phyloP scores from a whole-genome alignment of 2,888 invertebrate genomes.

The Plagodis pulveraria region DNA sequence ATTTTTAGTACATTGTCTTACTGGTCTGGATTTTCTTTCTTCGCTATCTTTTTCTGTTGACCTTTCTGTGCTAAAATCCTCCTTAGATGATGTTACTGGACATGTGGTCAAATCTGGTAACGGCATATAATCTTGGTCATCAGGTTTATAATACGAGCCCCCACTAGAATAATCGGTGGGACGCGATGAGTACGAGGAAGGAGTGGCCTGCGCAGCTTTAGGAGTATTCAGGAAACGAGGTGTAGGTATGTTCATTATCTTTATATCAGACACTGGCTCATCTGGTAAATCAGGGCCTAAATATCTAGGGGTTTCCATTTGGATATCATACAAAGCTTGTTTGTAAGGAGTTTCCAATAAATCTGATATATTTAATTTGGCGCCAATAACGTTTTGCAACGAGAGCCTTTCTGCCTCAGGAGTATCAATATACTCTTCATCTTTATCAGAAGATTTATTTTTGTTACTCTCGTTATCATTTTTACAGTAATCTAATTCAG shows the following conservation, averaged over 20 bases:
- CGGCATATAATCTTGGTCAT: conserved; percentile 82
- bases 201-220: conserved; percentile 64
- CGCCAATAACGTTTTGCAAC: conserved; percentile 73
- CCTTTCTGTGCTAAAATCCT: conserved; percentile 37
- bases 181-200: conserved; percentile 74
- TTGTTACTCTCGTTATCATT: conserved; percentile 44
- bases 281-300: conserved; percentile 72
- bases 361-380: conserved; percentile 75
- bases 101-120: conserved; percentile 57
- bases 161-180: conserved; percentile 86
- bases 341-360: conserved; percentile 86
- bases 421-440: conserved; percentile 60
- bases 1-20: conserved; percentile 75
- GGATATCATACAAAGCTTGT: conserved; percentile 73
- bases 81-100: conserved; percentile 51
- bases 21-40: conserved; percentile 59
- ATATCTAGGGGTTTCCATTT: conserved; percentile 84
- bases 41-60: conserved; percentile 38
- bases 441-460: conserved; percentile 47
- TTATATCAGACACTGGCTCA: conserved; percentile 81
- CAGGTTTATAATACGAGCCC: conserved; percentile 87
- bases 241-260: conserved; percentile 84
- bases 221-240: conserved; percentile 81
- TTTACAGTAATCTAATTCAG: conserved; percentile 30
- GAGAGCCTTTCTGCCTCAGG: conserved; percentile 73